Conservation (phyloP, 2,888 invertebrate species). For the Plagodis dolabraria region DNA sequence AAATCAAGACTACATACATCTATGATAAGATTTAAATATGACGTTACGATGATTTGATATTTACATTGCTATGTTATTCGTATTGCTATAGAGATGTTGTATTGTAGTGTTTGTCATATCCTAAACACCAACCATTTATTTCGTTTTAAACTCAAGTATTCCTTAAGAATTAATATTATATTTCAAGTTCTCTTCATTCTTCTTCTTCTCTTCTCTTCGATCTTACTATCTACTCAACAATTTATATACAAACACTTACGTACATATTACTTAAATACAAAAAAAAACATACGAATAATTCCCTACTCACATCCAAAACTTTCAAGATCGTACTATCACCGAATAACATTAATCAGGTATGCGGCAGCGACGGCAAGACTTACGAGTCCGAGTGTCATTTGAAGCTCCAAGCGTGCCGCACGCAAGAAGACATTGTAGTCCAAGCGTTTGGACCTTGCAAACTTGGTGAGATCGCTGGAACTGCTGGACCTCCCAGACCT, state of each 20-base stretch:
- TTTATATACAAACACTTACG: constrained; percentile 2
- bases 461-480: constrained; percentile 88
- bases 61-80: no score
- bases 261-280: no score
- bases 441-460: constrained; percentile 91
- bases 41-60: no score
- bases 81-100: no score
- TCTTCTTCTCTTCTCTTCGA: no score
- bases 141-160: no score
- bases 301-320: constrained; percentile 16
- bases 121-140: no score
- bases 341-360: constrained; percentile 77
- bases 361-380: constrained; percentile 92
- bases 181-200: not conserved
- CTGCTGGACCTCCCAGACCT: constrained; percentile 90
- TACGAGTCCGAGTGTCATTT: constrained; percentile 94
- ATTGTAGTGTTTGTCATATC: no score
- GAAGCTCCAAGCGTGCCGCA: constrained; percentile 91
- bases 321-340: not conserved
- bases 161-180: not conserved
- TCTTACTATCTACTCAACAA: not conserved
- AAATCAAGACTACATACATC: no score
- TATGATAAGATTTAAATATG: no score
- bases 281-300: constrained; percentile 23
- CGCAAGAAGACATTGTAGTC: constrained; percentile 91